Base-by-base conservation (phyloP, 2,113 vertebrate species). In the Channa maculata region DNA sequence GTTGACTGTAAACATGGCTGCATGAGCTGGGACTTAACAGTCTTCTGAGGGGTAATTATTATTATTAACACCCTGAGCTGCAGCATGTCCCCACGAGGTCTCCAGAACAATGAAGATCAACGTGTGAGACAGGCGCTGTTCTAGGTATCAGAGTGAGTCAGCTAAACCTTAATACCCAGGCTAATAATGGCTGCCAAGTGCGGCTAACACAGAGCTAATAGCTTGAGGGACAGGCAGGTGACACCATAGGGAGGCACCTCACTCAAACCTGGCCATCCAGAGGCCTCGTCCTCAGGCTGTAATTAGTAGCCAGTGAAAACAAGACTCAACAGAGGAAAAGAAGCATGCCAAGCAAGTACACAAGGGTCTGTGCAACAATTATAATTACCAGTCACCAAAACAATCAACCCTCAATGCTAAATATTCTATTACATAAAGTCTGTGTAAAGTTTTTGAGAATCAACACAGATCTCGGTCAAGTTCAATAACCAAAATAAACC, bases 241-340 rank as follows among this genome's bases (percentile, higher is more conserved):
- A n/a, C 72, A 57, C 91, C 73, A 3, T n/a, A 37, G 90, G 90
- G 83, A 88, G 53, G 6, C 34, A 9, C 12, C 75, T 77, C 84
- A 82, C 93, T 93, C 82, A 76, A 45, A 77, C 74, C 34, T 36
- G 80, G 78, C 86, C 44, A 37, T 80, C 74, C 88, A 43, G 80
- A 86, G 84, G 80, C 76, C 60, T 64, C 44, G 73, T 71, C 83
- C 61, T 85, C 81, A 24, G 75, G 86, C 84, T 91, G 88, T 92
- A 94, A 95, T 94, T 87, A 93, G 92, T 92, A 91, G 91, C 92
- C 92, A 38, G 88, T 48, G 91, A 93, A 88, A 93, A 93, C 92
- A 94, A 49, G 55, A 65, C 59, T 78, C 90, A 88, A 79, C 80
- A 82, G 79, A 92, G 89, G 80, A 75, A 13, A 71, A 77, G 75